These are phyloP conservation scores for Drosophila paracracens DNA, from an alignment of 2,888 invertebrate genomes.

Conservation along the genomic window DNA sequence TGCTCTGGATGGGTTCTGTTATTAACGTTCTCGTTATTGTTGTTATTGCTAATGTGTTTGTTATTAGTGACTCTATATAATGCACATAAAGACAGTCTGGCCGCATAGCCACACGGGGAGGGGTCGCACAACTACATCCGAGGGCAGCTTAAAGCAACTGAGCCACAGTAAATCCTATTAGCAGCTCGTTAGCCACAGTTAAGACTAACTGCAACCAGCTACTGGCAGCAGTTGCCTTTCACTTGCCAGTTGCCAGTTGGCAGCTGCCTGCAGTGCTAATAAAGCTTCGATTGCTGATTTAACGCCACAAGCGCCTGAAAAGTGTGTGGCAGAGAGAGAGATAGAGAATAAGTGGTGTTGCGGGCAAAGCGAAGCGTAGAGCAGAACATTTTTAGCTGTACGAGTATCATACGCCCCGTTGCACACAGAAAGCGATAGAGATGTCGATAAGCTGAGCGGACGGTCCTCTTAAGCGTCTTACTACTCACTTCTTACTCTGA, in stretches of 20 bases:
- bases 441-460: conserved; percentile 70
- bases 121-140: conserved; percentile 3
- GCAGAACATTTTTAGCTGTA: conserved; percentile 61
- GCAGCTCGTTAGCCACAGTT: conserved; percentile 71
- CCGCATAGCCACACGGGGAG: conserved; percentile 28
- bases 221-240: conserved; percentile 30
- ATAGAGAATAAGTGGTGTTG: not conserved
- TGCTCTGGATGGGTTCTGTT: conserved; percentile 27
- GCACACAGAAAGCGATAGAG: conserved; percentile 52
- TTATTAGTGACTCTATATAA: conserved; percentile 19
- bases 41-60: conserved; percentile 20
- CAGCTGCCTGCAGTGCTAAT: conserved; percentile 74
- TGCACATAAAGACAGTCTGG: conserved; percentile 19
- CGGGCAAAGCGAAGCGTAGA: conserved; percentile 27
- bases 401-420: conserved; percentile 71
- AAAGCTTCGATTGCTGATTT: conserved; percentile 80
- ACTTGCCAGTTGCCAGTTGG: conserved; percentile 38
- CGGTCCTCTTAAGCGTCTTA: conserved; percentile 62
- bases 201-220: conserved; percentile 57
- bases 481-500: conserved; percentile 57
- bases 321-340: not conserved
- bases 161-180: conserved; percentile 75
- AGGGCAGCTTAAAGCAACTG: conserved; percentile 65
- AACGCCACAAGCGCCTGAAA: conserved; percentile 52
- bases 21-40: conserved; percentile 9